Evolutionary conservation across 2,113 vertebrate genomes (phyloP), one percentile per base, ranked within the genome.

Genomic region (Anguilla japonica): DNA sequence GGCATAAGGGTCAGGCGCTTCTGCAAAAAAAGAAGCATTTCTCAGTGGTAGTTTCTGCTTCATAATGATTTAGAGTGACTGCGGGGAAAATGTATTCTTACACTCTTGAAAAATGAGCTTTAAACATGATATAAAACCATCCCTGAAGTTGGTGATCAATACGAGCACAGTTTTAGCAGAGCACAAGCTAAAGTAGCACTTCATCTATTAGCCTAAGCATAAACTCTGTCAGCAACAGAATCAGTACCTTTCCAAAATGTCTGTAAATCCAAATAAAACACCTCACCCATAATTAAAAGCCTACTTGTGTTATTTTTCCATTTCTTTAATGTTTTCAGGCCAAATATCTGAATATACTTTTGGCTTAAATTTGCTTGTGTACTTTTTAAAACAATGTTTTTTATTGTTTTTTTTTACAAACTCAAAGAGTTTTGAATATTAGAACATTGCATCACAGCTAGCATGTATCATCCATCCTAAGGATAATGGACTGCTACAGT

Each of bases 11-110:
- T 26, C 71, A 53, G 75, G 11, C 5, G 53, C 75, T 53, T 85
- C 84, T 80, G 75, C 43, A 85, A 85, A 57, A 26, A 4, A 16
- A 18, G 43, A 57, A 9, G 50, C 84, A 57, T 85, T 57, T 79
- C 34, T 79, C 84, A 80, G 50, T 16, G 79, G 14, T 20, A 18
- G n/a, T 57, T 80, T 79, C 75, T 20, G 79, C n/a, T 79, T 79
- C 7, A 40, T 18, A 41, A 40, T 26, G 50, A 79, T 80, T 26
- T 15, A 53, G 41, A 84, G 40, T 43, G 41, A 14, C 60, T 84
- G 40, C 60, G 57, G 15, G 34, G n/a, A 56, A 67, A 67, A 67
- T 67, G 60, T 53, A 53, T 14, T 53, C 50, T 53, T 53, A 75
- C 11, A 11, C 71, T 29, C n/a, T 29, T 29, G 26, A 71, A 75